phyloP scores from a whole-genome alignment of 2,797 vertebrate species.

The Vespertilio murinus region DNA sequence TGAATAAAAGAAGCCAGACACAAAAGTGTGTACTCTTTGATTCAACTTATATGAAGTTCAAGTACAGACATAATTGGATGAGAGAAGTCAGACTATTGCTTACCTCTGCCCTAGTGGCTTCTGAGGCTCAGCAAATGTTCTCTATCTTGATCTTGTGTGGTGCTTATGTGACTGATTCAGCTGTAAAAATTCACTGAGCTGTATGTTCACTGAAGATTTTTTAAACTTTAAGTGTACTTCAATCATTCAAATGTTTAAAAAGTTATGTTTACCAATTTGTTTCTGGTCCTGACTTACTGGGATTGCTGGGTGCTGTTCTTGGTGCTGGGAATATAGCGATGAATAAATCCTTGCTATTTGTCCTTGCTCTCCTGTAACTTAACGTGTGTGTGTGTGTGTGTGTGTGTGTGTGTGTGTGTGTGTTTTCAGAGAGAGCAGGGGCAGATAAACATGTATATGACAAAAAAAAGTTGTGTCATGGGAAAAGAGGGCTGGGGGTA shows the following conservation, averaged over 20 bases:
- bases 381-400: not conserved
- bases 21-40: not conserved
- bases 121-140: not conserved
- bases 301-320: constrained; percentile 37
- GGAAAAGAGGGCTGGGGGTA: not conserved
- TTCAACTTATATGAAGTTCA: not conserved
- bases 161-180: not conserved
- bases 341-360: not conserved
- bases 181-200: not conserved
- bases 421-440: no score
- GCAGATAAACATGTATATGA: not conserved
- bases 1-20: not conserved
- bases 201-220: not conserved
- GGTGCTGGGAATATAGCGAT: constrained; percentile 14
- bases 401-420: not conserved
- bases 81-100: not conserved
- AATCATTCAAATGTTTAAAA: not conserved
- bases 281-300: not conserved
- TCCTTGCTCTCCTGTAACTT: not conserved
- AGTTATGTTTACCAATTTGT: not conserved
- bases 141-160: not conserved
- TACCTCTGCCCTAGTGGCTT: not conserved
- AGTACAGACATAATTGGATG: not conserved
- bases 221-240: not conserved
- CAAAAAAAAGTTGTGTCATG: not conserved